These are phyloP conservation scores for Naso thynnoides DNA, from an alignment of 2,797 vertebrate species.

Conservation along the genomic window DNA sequence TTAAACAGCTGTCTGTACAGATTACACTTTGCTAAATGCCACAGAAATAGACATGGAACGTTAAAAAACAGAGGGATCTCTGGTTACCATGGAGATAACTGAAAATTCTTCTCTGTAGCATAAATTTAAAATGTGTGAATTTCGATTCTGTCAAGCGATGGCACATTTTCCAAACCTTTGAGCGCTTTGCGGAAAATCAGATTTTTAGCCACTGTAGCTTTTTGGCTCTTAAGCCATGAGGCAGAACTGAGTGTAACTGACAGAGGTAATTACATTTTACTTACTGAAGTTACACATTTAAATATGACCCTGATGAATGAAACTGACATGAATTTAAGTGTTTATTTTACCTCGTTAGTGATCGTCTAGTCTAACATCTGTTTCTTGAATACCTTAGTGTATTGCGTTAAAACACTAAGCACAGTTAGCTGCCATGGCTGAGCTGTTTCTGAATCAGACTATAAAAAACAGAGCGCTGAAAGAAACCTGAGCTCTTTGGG, in stretches of 20 bases:
- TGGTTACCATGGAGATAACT: no score
- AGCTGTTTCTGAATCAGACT: slow-evolving; percentile 59
- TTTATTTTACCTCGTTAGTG: slow-evolving; percentile 32
- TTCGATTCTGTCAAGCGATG: no score
- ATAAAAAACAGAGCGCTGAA: slow-evolving; percentile 51
- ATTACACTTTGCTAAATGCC: no score
- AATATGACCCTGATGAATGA: slow-evolving; percentile 32
- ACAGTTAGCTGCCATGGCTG: slow-evolving; percentile 26
- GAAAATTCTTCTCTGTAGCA: no score
- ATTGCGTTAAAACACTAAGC: slow-evolving; percentile 36
- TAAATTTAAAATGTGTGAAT: no score
- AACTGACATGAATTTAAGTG: slow-evolving; percentile 23
- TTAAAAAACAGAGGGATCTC: no score
- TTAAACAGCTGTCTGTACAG: no score
- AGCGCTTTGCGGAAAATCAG: no score
- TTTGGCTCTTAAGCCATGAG: slow-evolving; percentile 50
- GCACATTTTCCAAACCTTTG: no score
- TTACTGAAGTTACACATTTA: slow-evolving; percentile 58
- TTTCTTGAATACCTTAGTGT: slow-evolving; percentile 15
- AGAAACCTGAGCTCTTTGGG: slow-evolving; percentile 59
- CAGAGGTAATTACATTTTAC: slow-evolving; percentile 51
- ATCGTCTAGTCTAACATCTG: slow-evolving; percentile 21
- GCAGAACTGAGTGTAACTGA: slow-evolving; percentile 44
- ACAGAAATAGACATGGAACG: no score
- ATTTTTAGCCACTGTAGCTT: slow-evolving; percentile 54